A percentile compares a stretch with the other conserved stretches of the same genome.
These are phyloP conservation scores for Aelia acuminata DNA, from an alignment of 2,888 invertebrate genomes.

Conservation along the genomic window DNA sequence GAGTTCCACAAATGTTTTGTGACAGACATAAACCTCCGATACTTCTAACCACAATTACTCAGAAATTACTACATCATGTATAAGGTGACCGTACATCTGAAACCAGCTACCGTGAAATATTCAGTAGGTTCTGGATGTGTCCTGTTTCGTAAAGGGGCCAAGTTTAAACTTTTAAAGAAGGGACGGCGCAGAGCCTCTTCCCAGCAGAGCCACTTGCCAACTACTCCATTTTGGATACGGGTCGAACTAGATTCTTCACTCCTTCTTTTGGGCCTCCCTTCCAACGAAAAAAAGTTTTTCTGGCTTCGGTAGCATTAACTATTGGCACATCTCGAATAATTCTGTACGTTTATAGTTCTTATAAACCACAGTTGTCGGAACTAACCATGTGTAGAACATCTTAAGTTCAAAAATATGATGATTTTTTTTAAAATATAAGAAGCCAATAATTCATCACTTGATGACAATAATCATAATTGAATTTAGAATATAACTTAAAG, in stretches of 20 bases:
- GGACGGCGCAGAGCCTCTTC: background rate
- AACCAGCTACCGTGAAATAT: background rate
- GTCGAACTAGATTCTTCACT: background rate
- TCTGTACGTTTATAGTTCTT: background rate
- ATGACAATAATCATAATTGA: too few relatives aligned
- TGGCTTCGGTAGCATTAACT: background rate
- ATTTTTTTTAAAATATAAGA: too few relatives aligned
- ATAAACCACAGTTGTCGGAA: too few relatives aligned
- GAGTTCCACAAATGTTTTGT: background rate
- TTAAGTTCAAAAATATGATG: too few relatives aligned
- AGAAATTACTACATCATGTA: background rate
- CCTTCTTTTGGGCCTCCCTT: background rate
- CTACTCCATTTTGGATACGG: constrained; percentile 24
- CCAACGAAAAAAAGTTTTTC: background rate
- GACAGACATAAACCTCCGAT: background rate
- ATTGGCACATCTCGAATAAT: background rate
- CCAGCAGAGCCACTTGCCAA: background rate
- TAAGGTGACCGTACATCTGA: background rate
- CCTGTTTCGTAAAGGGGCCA: constrained; percentile 4
- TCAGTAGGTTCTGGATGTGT: background rate
- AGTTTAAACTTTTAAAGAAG: constrained; percentile 35
- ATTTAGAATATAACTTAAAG: too few relatives aligned
- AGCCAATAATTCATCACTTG: too few relatives aligned
- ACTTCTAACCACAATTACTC: background rate
- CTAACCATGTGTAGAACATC: too few relatives aligned